Evolutionary conservation across 2,888 invertebrate species (phyloP), one percentile per base, ranked within the genome.

Genomic region (Drosophila atripex): DNA sequence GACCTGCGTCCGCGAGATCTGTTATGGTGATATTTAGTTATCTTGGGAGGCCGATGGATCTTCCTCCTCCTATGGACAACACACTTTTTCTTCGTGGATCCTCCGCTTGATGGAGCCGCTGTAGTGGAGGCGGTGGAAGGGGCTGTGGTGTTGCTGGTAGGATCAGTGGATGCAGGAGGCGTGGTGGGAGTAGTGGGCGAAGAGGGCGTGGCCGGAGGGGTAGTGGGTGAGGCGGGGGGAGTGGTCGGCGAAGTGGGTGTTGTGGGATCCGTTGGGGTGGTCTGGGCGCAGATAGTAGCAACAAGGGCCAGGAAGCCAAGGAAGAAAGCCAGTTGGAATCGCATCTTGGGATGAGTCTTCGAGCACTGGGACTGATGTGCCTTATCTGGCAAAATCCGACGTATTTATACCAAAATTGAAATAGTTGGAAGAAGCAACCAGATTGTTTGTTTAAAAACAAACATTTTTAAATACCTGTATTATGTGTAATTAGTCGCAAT

Each of bases 241-340:
- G 43, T 21, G 1, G 35, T 14, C n/a, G 35, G 35, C 35, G n/a
- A 8, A 5, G 41, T 9, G 2, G 41, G 18, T 9, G 41, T 18
- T 9, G 43, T 9, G 2, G 43, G 43, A 43, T 43, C 43, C 21
- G 43, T 12, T 4, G 18, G 21, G 12, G 43, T 6, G 4, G 41
- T 11, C 21, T 43, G 11, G 21, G 43, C 43, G 0, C 3, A 18
- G 16, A 18, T 11, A 12, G 43, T 21, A 11, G 43, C 43, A 11
- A 43, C 43, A 12, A 43, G 43, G 45, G 43, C 23, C 14, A 41
- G 7, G 49, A 16, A 45, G 28, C 28, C 23, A 18, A 28, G 18
- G 21, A 55, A 12, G 9, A 21, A 35, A 16, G 51, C 43, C 43
- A 21, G 21, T 21, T 43, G 43, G 43, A 21, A 21, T 11, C 43